Base-by-base conservation (phyloP, 2,888 invertebrate genomes). In the Dorcus parallelipipedus region DNA sequence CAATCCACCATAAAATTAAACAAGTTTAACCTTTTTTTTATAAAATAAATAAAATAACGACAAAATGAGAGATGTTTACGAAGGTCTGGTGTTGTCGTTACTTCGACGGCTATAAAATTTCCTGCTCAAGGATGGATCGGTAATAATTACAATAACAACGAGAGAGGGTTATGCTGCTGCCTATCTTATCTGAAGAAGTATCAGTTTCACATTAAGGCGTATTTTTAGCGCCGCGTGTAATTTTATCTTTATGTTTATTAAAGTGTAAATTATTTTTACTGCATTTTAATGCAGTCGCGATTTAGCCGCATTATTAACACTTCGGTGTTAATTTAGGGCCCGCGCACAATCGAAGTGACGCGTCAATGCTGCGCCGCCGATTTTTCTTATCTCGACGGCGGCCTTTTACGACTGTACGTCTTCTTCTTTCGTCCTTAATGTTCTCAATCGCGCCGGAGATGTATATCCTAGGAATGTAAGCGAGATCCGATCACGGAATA, bases 221-320 rank as follows among this genome's bases (percentile, higher is more conserved):
- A 52, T 59, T 60, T 60, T 55, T 59, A 59, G 55, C 55, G 54
- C 60, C 47, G 45, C 57, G 20, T 57, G 60, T 57, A 57, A 57
- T 52, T 52, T 56, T 52, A 60, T 60, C 57, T 54, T 42, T 49
- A 53, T 47, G 54, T 66, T 66, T 64, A 64, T 64, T 64, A 61
- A 62, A 58, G 65, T 67, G 66, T 63, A 66, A 68, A 68, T 66
- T 59, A 61, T 63, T 60, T 63, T 65, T 63, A 65, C 67, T 63
- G 60, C 59, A 54, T 56, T 66, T 63, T 64, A 61, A 67, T 64
- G 63, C 55, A 65, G 56, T 65, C 59, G 62, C 63, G 61, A 64
- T 63, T 65, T 60, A 54, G 56, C 56, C 55, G 42, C 43, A 48
- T 62, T 65, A 65, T 67, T 66, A 66, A 57, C 68, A 67, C 66